Evolutionary conservation across 2,797 vertebrate genomes (phyloP).

Genomic region (Malacoctenus gilli): DNA sequence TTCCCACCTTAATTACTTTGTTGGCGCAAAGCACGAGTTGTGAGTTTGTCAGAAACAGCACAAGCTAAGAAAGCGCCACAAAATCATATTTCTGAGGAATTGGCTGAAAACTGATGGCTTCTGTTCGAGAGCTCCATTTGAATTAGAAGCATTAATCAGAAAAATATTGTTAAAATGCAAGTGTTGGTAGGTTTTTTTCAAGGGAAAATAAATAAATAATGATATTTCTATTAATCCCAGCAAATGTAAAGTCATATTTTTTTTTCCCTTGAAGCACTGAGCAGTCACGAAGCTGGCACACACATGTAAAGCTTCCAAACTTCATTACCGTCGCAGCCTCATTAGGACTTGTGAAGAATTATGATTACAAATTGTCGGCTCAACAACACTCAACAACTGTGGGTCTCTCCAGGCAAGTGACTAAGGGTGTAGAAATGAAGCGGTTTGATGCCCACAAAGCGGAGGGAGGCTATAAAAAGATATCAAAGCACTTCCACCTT

Average conservation of each 20-base stretch:
- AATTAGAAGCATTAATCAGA: neutral
- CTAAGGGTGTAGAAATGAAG: constrained; percentile 16
- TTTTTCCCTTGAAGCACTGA: neutral
- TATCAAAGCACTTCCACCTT: constrained; percentile 15
- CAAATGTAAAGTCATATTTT: neutral
- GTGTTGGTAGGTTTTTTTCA: no score
- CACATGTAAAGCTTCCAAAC: neutral
- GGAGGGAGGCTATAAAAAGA: constrained; percentile 10
- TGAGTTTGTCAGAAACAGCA: neutral
- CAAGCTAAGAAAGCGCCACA: neutral
- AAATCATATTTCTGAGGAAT: neutral
- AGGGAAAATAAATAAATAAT: no score
- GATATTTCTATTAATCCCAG: no score
- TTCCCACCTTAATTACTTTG: neutral
- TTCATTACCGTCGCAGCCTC: constrained; percentile 1
- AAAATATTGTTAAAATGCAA: neutral
- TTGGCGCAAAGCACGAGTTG: neutral
- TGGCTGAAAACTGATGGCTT: neutral
- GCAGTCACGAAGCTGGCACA: neutral
- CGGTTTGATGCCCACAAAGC: constrained; percentile 27
- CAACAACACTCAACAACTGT: constrained; percentile 2
- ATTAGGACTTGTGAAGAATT: constrained; percentile 9
- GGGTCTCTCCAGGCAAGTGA: constrained; percentile 6
- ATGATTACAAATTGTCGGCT: neutral
- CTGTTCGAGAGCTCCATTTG: constrained; percentile 1